Conservation (phyloP, 2,888 invertebrate species). For the Temnothorax unifasciatus region DNA sequence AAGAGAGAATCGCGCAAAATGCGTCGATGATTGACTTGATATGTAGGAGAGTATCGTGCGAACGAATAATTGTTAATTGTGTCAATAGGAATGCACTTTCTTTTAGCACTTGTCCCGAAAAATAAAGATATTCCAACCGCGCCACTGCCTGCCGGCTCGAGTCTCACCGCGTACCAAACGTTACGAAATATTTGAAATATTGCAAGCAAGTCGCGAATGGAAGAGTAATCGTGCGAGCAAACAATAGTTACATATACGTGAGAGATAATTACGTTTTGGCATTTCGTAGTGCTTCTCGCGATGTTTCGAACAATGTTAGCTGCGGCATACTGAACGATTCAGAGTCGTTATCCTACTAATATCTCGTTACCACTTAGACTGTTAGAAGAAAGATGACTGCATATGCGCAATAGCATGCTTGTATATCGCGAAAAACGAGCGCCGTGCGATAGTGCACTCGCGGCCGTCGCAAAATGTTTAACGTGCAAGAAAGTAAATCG, state of each 20-base stretch:
- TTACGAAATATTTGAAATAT: too few relatives aligned
- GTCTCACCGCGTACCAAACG: too few relatives aligned
- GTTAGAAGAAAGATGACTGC: background rate
- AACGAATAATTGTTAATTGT: background rate
- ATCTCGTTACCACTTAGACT: constrained; percentile 11
- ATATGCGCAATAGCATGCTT: background rate
- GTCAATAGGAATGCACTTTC: too few relatives aligned
- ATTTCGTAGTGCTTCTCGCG: background rate
- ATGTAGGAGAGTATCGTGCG: background rate
- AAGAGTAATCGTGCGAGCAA: background rate
- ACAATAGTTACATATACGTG: background rate
- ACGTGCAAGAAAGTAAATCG: background rate
- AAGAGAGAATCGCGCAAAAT: background rate
- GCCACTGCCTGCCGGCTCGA: too few relatives aligned
- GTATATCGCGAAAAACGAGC: background rate
- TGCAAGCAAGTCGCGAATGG: background rate
- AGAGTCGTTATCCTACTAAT: background rate
- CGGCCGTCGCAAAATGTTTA: background rate
- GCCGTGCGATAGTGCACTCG: background rate
- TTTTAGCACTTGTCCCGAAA: too few relatives aligned
- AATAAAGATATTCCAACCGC: too few relatives aligned
- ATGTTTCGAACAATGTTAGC: background rate
- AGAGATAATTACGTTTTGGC: background rate
- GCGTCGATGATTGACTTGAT: background rate
- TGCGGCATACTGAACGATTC: background rate